Evolutionary conservation across 1,140 invertebrate species (phyloP).

Genomic region (Drosophila micromelanica): DNA sequence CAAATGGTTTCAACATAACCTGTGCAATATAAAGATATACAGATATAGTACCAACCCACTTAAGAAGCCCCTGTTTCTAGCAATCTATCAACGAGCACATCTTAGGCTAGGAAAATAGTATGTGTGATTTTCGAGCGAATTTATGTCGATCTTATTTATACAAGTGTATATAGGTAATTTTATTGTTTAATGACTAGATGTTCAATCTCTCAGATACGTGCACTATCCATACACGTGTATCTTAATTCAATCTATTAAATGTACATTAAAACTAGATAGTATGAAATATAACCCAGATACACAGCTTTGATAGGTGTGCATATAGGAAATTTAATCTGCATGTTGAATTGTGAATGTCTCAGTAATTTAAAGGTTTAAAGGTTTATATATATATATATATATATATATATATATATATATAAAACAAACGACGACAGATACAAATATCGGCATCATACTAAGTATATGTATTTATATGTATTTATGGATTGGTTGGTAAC

Average conservation of each 20-base stretch:
- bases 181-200: not conserved
- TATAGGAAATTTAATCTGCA: constrained; percentile 24
- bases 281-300: constrained; percentile 43
- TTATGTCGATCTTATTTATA: constrained; percentile 42
- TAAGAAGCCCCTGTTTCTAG: not conserved
- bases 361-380: constrained; percentile 14
- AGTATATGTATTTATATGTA: constrained; percentile 40
- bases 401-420: too few relatives aligned
- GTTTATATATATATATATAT: too few relatives aligned
- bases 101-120: constrained; percentile 22
- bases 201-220: not conserved
- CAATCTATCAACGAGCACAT: constrained; percentile 7
- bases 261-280: constrained; percentile 61
- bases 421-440: constrained; percentile 1
- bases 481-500: constrained; percentile 54
- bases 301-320: constrained; percentile 10
- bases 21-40: constrained; percentile 61
- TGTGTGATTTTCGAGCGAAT: constrained; percentile 51
- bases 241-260: constrained; percentile 12
- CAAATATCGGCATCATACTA: constrained; percentile 8
- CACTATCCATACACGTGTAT: constrained; percentile 6
- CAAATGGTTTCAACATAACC: constrained; percentile 74
- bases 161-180: constrained; percentile 19
- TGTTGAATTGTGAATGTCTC: constrained; percentile 47
- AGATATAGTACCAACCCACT: not conserved